phyloP scores from a whole-genome alignment of 2,888 invertebrate genomes.

The Caenorhabditis doughertyi region DNA sequence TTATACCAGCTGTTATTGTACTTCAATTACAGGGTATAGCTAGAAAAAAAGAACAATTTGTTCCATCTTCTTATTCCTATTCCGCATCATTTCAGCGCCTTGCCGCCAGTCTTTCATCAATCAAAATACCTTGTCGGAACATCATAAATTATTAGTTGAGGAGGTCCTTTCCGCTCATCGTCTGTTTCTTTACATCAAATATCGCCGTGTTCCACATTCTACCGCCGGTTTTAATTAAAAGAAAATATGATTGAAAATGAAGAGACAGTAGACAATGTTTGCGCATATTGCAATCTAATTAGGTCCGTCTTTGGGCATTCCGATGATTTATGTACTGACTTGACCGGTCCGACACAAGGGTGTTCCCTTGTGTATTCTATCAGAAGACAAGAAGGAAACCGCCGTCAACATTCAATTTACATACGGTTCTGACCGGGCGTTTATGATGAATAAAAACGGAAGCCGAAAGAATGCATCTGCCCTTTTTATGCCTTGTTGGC shows the following conservation, averaged over 20 bases:
- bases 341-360: conserved; percentile 29
- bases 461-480: conserved; percentile 59
- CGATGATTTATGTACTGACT: conserved; percentile 58
- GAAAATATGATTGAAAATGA: neutral
- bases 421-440: conserved; percentile 42
- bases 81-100: conserved; percentile 40
- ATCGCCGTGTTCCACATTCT: conserved; percentile 29
- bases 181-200: conserved; percentile 46
- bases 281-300: conserved; percentile 52
- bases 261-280: conserved; percentile 48
- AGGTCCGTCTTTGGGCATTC: conserved; percentile 39
- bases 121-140: conserved; percentile 46
- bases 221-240: conserved; percentile 52
- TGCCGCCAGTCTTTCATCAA: conserved; percentile 31
- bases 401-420: conserved; percentile 39
- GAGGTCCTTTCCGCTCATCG: conserved; percentile 32
- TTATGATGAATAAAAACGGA: conserved; percentile 63
- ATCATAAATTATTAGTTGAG: conserved; percentile 46
- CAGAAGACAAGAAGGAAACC: conserved; percentile 1
- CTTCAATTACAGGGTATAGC: neutral
- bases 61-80: conserved; percentile 5
- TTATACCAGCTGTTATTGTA: neutral
- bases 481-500: conserved; percentile 54
- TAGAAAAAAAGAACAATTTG: neutral
- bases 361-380: conserved; percentile 50